Base-by-base conservation (phyloP, 1,140 invertebrate species). In the Muscidifurax raptorellus region DNA sequence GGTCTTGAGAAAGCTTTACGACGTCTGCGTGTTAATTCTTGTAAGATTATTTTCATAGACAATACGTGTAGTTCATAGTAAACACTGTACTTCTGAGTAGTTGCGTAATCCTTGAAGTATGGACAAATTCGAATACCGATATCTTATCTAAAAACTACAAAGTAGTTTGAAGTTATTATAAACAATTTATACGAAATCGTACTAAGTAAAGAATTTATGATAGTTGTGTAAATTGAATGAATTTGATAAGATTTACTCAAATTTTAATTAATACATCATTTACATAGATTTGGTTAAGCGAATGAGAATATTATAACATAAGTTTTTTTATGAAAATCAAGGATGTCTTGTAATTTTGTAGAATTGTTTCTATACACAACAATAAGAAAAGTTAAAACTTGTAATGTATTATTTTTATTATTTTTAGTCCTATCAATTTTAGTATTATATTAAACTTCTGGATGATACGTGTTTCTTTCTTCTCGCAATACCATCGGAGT, bases 291-390 rank as follows among this genome's bases (percentile, higher is more conserved):
- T 78, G 27, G 32, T 66, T 64, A 32, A 22, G 28, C 28, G 30
- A 77, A 77, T 72, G 22, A 30, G 12, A 71, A 72, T 30, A 72
- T 72, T 30, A n/a, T 71, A 71, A 71, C 2, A 71, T 30, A 32
- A 71, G 0, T 71, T 71, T 71, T 15, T 47, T 13, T 5, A 47
- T 2, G 15, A 0, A 18, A 47, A 12, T 15, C 15, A 18, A 3
- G 44, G 4, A 18, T 47, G 4, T 47, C 15, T 47, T 47, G 15
- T 3, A 47, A 18, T 47, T 47, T 47, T 47, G 13, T 47, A 47
- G 15, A 47, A 47, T 47, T 0, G 15, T 18, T 47, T 47, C 15
- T 47, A 47, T 47, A 18, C 10, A 47, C 15, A 47, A 1, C 44
- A 47, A 47, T 47, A 47, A 15, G 15, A 47, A 47, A 47, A 15